Base-by-base conservation (phyloP, 2,113 vertebrate species). In the Siphamia tubifer region DNA sequence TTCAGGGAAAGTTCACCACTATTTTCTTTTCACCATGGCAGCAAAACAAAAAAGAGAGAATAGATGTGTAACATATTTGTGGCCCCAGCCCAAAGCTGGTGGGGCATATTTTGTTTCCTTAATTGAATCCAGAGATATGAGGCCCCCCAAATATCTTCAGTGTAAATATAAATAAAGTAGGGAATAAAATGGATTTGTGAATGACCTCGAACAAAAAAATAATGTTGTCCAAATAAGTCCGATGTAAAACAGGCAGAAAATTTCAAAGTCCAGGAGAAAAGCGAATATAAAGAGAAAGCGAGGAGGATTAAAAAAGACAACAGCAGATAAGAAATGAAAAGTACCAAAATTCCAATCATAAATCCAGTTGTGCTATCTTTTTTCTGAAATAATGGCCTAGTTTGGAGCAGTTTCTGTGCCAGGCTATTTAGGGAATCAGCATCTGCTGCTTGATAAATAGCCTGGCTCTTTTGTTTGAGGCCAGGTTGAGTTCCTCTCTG, bases 1-100 rank as follows among this genome's bases (percentile, higher is more conserved):
- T 98, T 99, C 98, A 99, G 94, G 93, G 94, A 98, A 98, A 98
- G 98, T 99, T 98, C 97, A 98, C 85, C 81, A 88, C 94, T 96
- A 95, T 97, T 98, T 98, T 97, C 94, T 94, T 96, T 98, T 95
- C 85, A 87, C 92, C 89, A 93, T 93, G 92, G 94, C 93, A 94
- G 94, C 94, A 92, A 94, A 95, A 96, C 90, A 90, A 89, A 87
- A 93, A 92, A 52, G 73, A 72, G 68, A 93, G 89, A 95, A 94
- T 92, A 90, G 82, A 92, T 94, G 94, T 94, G 90, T 95, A 94
- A 92, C 93, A 91, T 90, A 90, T 95, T 92, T 92, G 87, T 86
- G 92, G 91, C 90, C 87, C 84, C 30, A 69, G 79, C 88, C 90
- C 91, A 76, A 81, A 90, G 89, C 92, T 84, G 91, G 74, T 78